Evolutionary conservation across 2,113 vertebrate species (phyloP), one percentile per base, ranked within the genome.

Genomic region (Ageneiosus marmoratus): DNA sequence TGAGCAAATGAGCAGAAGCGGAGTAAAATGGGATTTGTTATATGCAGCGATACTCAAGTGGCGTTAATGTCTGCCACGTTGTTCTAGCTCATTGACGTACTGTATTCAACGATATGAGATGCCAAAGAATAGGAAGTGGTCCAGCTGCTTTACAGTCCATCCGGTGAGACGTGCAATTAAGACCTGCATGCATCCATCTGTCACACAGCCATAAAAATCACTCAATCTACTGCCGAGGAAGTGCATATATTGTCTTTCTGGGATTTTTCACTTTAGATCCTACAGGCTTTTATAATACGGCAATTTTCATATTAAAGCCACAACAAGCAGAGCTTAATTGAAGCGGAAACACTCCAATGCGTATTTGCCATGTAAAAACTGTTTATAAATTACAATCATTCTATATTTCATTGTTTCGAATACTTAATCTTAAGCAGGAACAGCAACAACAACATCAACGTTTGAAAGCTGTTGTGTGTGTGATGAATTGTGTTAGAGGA

Each of bases 111-210:
- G 24, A 34, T 41, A 63, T 63, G 32, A 69, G 67, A 74, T 29
- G 5, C 22, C 15, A 41, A 81, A 29, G 29, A 34, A 29, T 22
- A 62, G 50, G 65, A 56, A 69, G 85, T 37, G 50, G 24, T 58
- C 72, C 79, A 79, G 73, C 56, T 82, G 44, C 53, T 83, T 83
- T 70, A 83, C 51, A 60, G 24, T 70, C 73, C 51, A 37, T 37
- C 48, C 46, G 27, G 73, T 48, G 37, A n/a, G 37, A 34, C 10
- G 75, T 13, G 65, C 76, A 82, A 84, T 86, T 82, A 83, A 81
- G 67, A 82, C 80, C 62, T 50, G 79, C 63, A 22, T 41, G 75
- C 84, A 72, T 67, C 82, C 87, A 80, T 88, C 85, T 88, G 87
- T 80, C 72, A 76, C 29, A 11, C 27, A 65, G 84, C 76, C 37